Conservation (phyloP, 2,797 vertebrate species). For the Bovichtus diacanthus region DNA sequence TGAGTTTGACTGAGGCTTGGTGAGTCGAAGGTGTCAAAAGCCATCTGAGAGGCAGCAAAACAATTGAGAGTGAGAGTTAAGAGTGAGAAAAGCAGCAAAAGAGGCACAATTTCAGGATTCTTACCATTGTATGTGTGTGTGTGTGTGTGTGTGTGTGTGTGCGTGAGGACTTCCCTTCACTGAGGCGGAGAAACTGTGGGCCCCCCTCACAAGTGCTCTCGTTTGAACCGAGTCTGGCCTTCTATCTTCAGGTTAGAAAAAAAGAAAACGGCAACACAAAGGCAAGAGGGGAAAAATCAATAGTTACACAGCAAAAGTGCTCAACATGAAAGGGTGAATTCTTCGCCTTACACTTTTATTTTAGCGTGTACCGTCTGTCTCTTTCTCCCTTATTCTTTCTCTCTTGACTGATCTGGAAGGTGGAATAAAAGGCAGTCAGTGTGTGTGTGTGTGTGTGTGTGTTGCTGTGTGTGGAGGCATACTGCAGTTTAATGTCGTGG, state of each 20-base stretch:
- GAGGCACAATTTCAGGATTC: constrained; percentile 51
- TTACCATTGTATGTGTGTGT: constrained; percentile 42
- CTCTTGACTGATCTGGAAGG: constrained; percentile 70
- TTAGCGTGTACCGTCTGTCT: constrained; percentile 58
- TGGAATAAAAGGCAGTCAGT: constrained; percentile 65
- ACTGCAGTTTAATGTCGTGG: constrained; percentile 83
- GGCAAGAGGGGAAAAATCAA: constrained; percentile 82
- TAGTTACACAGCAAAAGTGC: constrained; percentile 85
- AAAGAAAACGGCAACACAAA: constrained; percentile 75
- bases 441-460: too few relatives aligned
- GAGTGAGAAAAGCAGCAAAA: constrained; percentile 56
- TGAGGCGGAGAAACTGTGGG: constrained; percentile 66
- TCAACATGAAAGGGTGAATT: constrained; percentile 85
- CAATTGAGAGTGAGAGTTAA: constrained; percentile 56
- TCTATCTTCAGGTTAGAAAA: constrained; percentile 80
- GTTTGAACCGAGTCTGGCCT: constrained; percentile 79
- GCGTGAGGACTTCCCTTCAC: constrained; percentile 61
- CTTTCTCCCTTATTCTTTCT: constrained; percentile 57
- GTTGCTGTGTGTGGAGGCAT: constrained; percentile 53
- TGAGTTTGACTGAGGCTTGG: constrained; percentile 67
- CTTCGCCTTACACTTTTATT: constrained; percentile 79
- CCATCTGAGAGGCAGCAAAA: constrained; percentile 70
- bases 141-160: constrained; percentile 40
- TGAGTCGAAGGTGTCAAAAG: constrained; percentile 81
- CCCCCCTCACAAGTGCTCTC: constrained; percentile 77